A percentile compares a stretch with the other conserved stretches of the same genome.
phyloP scores from a whole-genome alignment of 2,113 vertebrate species.

The Charina bottae region DNA sequence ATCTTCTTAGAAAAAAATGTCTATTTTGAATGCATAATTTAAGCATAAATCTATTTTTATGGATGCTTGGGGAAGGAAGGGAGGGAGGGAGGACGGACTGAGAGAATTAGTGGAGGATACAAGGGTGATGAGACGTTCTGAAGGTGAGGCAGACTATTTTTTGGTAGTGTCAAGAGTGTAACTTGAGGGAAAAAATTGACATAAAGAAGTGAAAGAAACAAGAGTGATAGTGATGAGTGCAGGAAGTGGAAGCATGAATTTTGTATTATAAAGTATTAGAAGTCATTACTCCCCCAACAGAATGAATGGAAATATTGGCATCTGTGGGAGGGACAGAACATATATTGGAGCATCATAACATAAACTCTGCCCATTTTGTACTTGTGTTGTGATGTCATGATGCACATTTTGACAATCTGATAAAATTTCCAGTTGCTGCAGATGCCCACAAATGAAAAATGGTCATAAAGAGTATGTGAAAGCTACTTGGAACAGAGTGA shows the following conservation, averaged over 20 bases:
- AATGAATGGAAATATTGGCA: neutral
- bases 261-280: neutral
- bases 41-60: too few species aligned
- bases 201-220: neutral
- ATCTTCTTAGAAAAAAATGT: too few species aligned
- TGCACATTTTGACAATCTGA: neutral
- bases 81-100: too few species aligned
- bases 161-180: neutral
- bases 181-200: neutral
- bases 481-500: neutral
- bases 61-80: too few species aligned
- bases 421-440: neutral
- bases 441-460: neutral
- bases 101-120: too few species aligned
- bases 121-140: too few species aligned
- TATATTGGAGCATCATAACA: neutral
- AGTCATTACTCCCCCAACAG: neutral
- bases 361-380: neutral
- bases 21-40: too few species aligned
- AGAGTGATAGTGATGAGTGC: neutral
- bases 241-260: neutral
- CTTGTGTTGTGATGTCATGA: neutral
- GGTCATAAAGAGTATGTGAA: neutral
- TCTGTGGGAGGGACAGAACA: neutral
- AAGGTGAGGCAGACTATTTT: neutral